Percentiles rank a stretch among this genome's conserved stretches.
These are phyloP conservation scores for Litoditis marina DNA, from an alignment of 2,888 invertebrate species.

Conservation along the genomic window DNA sequence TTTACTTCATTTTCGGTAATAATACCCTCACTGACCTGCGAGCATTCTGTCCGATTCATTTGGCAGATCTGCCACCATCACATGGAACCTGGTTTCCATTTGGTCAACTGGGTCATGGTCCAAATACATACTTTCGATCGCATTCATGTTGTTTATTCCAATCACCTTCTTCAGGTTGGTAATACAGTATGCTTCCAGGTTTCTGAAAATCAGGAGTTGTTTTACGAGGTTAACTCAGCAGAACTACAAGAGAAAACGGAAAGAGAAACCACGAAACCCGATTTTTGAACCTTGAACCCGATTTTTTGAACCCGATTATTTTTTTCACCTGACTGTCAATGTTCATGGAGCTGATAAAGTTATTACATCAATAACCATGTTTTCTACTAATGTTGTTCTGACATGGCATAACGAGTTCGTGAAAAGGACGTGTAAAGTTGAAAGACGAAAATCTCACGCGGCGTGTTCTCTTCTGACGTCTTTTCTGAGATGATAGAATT, in stretches of 20 bases:
- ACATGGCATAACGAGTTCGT: not conserved
- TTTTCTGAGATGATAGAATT: constrained; percentile 35
- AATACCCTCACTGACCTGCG: constrained; percentile 25
- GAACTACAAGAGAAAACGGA: too few species aligned
- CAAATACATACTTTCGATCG: constrained; percentile 24
- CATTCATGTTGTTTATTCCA: constrained; percentile 21
- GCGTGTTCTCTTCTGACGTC: constrained; percentile 22
- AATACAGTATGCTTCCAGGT: constrained; percentile 26
- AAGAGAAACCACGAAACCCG: too few species aligned
- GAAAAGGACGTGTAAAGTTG: not conserved
- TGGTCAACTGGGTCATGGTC: constrained; percentile 39
- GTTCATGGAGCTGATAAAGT: too few species aligned
- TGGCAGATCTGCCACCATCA: constrained; percentile 34
- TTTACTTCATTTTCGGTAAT: too few species aligned
- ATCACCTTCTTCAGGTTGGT: constrained; percentile 20
- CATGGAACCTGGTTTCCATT: constrained; percentile 34
- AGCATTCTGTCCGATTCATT: constrained; percentile 32
- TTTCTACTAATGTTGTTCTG: too few species aligned
- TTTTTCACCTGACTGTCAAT: too few species aligned
- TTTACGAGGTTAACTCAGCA: too few species aligned
- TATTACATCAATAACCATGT: too few species aligned
- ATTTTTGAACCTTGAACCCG: too few species aligned
- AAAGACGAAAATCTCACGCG: constrained; percentile 8
- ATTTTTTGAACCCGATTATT: too few species aligned
- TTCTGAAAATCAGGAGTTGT: constrained; percentile 15